Conservation (phyloP, 2,113 vertebrate species). For the Ctenomys sociabilis region DNA sequence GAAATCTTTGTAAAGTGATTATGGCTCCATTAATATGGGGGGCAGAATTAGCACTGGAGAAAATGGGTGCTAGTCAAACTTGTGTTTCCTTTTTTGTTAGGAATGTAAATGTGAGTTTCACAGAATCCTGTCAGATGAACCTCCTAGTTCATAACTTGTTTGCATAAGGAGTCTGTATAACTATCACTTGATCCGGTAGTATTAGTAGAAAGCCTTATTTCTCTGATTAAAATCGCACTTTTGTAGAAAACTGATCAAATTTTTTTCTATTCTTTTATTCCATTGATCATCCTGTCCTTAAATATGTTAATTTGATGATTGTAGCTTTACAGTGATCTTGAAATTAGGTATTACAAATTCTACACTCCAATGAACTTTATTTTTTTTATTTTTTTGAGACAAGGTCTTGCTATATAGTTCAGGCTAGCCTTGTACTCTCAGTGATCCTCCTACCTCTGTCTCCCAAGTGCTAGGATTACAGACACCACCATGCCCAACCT, state of each 20-base stretch:
- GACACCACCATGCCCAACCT: background rate
- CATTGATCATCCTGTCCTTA: background rate
- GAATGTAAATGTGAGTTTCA: background rate
- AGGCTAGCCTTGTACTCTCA: background rate
- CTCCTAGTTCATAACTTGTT: background rate
- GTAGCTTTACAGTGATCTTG: background rate
- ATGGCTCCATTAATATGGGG: background rate
- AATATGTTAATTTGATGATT: background rate
- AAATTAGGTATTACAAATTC: background rate
- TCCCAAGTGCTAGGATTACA: background rate
- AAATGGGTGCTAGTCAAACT: background rate
- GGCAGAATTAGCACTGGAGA: background rate
- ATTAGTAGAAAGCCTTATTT: background rate
- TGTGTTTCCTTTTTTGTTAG: background rate
- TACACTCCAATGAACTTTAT: background rate
- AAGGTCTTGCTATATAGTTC: background rate
- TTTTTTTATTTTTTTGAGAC: background rate
- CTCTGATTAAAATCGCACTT: background rate
- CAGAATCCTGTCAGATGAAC: background rate
- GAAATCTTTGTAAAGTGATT: background rate
- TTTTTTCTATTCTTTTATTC: background rate
- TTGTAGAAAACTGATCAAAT: background rate
- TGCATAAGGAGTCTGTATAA: background rate
- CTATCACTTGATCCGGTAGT: background rate
- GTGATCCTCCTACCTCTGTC: background rate